Evolutionary conservation across 2,113 vertebrate species (phyloP).

Genomic region (Stomatorhinus ivindoensis): DNA sequence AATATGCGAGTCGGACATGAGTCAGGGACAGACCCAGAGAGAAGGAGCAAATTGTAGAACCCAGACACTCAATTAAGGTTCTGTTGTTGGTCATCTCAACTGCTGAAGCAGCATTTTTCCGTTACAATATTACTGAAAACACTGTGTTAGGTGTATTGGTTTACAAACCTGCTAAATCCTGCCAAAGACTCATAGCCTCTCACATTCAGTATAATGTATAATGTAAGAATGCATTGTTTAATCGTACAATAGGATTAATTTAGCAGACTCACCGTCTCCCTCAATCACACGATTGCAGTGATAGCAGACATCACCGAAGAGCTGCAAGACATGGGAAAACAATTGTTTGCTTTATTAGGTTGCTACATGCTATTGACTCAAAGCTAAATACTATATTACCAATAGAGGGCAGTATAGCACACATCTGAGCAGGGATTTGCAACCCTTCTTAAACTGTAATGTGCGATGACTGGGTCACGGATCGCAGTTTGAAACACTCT

Average conservation of each 20-base stretch:
- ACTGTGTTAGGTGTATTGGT: neutral
- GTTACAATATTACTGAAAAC: neutral
- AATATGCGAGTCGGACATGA: neutral
- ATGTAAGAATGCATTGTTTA: neutral
- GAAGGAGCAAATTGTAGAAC: neutral
- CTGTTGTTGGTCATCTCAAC: neutral
- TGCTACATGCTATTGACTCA: neutral
- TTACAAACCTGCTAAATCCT: neutral
- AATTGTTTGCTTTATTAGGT: neutral
- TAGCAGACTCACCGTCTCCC: conserved; percentile 74
- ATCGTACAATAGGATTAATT: neutral
- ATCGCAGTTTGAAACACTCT: too few relatives aligned
- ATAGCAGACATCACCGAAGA: conserved; percentile 96
- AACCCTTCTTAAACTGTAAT: neutral
- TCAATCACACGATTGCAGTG: conserved; percentile 97
- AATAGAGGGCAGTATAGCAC: neutral
- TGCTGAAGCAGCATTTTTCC: neutral
- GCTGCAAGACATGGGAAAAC: conserved; percentile 51
- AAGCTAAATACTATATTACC: neutral
- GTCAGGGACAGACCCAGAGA: neutral
- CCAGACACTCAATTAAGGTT: neutral
- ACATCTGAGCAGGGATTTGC: neutral
- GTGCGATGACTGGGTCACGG: neutral
- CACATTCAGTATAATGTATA: neutral
- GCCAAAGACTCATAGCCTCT: neutral